phyloP scores from a whole-genome alignment of 2,113 vertebrate genomes.

The Panthera uncia region DNA sequence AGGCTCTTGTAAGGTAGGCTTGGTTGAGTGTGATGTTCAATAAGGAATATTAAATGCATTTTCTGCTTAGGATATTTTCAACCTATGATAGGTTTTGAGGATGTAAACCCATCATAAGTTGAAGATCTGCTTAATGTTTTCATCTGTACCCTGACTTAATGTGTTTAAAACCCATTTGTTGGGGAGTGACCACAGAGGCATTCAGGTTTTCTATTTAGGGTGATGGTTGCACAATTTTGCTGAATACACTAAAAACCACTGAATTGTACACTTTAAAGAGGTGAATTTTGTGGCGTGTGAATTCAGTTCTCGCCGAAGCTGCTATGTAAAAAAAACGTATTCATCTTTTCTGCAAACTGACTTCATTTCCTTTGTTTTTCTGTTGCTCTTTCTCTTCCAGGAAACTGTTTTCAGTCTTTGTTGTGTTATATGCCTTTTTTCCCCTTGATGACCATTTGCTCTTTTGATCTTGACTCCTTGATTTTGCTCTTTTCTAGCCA shows the following conservation, averaged over 20 bases:
- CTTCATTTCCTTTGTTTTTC: background rate
- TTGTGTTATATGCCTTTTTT: background rate
- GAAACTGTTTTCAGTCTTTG: background rate
- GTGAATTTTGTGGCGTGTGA: background rate
- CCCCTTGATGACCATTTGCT: background rate
- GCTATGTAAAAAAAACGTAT: background rate
- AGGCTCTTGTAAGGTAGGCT: background rate
- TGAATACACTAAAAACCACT: background rate
- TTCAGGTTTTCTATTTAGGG: background rate
- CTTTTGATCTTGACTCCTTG: conserved; percentile 15
- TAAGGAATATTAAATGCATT: background rate
- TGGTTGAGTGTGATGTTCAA: background rate
- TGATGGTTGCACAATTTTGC: background rate
- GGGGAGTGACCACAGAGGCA: background rate
- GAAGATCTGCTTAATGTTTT: background rate
- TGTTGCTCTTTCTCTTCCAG: background rate
- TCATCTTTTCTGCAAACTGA: background rate
- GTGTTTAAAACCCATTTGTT: background rate
- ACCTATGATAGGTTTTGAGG: background rate
- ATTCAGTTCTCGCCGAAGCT: background rate
- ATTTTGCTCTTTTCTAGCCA: background rate
- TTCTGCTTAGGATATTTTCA: background rate
- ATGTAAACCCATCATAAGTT: background rate
- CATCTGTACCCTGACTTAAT: background rate
- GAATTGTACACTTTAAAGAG: background rate